Conservation (phyloP, 2,888 invertebrate genomes). For the Pollenia labialis region DNA sequence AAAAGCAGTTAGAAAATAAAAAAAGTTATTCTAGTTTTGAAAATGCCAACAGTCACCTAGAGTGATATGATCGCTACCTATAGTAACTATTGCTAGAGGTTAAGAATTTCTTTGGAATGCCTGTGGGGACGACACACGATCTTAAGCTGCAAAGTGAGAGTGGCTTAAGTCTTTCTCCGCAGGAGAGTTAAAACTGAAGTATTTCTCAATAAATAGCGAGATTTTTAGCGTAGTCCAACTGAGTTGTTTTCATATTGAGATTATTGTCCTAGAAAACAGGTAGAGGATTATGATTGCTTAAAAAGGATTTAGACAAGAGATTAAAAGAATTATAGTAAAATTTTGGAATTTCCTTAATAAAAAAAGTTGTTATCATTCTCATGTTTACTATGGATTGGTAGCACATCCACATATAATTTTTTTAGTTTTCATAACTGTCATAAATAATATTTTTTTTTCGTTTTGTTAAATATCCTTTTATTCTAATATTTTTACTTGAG, state of each 20-base stretch:
- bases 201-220: neutral
- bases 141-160: constrained; percentile 12
- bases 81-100: constrained; percentile 25
- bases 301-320: neutral
- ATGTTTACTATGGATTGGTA: neutral
- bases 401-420: no score
- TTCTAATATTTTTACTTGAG: constrained; percentile 6
- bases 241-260: constrained; percentile 16
- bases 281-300: constrained; percentile 9
- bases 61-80: constrained; percentile 3
- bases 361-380: neutral
- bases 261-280: neutral
- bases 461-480: neutral
- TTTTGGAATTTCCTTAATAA: neutral
- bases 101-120: neutral
- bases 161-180: neutral
- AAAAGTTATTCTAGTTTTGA: constrained; percentile 31
- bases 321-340: neutral
- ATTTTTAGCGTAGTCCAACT: neutral
- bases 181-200: neutral
- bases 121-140: constrained; percentile 25
- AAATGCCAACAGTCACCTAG: neutral
- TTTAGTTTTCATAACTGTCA: neutral
- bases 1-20: neutral
- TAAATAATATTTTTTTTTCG: constrained; percentile 7